A percentile compares a stretch with the other conserved stretches of the same genome.
Evolutionary conservation across 2,888 invertebrate genomes (phyloP).

Genomic region (Antitype chi): DNA sequence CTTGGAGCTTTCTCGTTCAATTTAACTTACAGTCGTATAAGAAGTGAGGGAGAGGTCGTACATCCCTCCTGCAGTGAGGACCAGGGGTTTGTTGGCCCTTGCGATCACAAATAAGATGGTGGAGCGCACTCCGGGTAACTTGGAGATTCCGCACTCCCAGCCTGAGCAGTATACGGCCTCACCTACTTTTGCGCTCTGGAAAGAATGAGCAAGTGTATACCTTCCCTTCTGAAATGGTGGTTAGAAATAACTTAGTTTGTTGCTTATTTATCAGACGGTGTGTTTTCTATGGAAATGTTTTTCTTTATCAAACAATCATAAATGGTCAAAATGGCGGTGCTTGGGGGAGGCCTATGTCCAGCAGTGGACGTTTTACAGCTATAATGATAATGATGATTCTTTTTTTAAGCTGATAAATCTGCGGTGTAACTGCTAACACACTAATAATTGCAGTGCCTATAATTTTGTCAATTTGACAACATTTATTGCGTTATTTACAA

Average conservation of each 20-base stretch:
- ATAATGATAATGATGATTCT: too few relatives aligned
- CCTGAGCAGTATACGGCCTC: slow-evolving; percentile 82
- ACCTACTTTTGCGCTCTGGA: slow-evolving; percentile 79
- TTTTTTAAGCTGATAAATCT: too few relatives aligned
- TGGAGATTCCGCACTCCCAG: slow-evolving; percentile 81
- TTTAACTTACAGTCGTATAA: slow-evolving; percentile 78
- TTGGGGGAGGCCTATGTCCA: too few relatives aligned
- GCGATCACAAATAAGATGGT: slow-evolving; percentile 78
- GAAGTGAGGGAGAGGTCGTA: slow-evolving; percentile 83
- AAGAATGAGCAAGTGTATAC: neutral
- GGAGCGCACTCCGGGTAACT: slow-evolving; percentile 76
- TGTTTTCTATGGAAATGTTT: neutral
- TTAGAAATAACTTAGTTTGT: neutral
- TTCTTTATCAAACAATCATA: too few relatives aligned
- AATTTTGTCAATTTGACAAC: neutral
- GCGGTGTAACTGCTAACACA: neutral
- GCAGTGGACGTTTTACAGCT: too few relatives aligned
- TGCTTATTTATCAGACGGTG: neutral
- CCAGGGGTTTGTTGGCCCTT: slow-evolving; percentile 80
- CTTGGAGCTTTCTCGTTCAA: slow-evolving; percentile 12
- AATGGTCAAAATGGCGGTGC: too few relatives aligned
- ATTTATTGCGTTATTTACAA: neutral
- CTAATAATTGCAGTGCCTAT: too few relatives aligned
- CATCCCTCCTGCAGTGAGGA: slow-evolving; percentile 85
- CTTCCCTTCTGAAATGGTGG: neutral